Percentiles rank a stretch among this genome's conserved stretches.
phyloP scores from a whole-genome alignment of 2,888 invertebrate genomes.

The Abscondita cerata region DNA sequence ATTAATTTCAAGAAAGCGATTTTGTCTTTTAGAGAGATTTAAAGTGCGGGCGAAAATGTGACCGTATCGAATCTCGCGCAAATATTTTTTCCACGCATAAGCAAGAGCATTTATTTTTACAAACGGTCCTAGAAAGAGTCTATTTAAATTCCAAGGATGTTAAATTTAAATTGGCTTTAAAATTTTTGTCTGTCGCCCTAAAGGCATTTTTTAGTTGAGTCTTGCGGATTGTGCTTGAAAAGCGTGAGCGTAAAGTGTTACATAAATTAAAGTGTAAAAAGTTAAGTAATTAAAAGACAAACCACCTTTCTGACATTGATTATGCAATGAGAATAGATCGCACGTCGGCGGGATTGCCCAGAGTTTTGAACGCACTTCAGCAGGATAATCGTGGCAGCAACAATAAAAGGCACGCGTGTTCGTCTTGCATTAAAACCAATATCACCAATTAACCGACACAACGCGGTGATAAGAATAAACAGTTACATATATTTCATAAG shows the following conservation, averaged over 20 bases:
- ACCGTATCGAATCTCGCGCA: too few relatives aligned
- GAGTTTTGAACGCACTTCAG: slow-evolving; percentile 40
- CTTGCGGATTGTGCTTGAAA: too few relatives aligned
- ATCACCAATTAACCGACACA: slow-evolving; percentile 26
- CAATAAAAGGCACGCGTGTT: slow-evolving; percentile 31
- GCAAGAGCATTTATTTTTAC: neutral
- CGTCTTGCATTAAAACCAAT: slow-evolving; percentile 16
- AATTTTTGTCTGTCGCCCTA: too few relatives aligned
- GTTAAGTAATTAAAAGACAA: slow-evolving; percentile 32
- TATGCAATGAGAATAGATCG: slow-evolving; percentile 48
- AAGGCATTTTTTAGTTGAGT: too few relatives aligned
- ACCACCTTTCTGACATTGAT: slow-evolving; percentile 51
- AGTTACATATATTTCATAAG: slow-evolving; percentile 22
- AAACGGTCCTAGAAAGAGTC: neutral
- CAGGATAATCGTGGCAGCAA: slow-evolving; percentile 24
- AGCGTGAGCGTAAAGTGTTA: too few relatives aligned
- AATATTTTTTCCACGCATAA: too few relatives aligned
- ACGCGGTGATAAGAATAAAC: slow-evolving; percentile 19
- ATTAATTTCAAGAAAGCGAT: too few relatives aligned
- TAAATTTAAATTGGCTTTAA: slow-evolving; percentile 4
- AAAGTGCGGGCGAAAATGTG: too few relatives aligned
- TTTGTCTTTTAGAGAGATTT: too few relatives aligned
- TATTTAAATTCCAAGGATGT: slow-evolving; percentile 6
- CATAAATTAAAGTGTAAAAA: too few relatives aligned
- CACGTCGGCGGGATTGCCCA: slow-evolving; percentile 42